Evolutionary conservation across 2,113 vertebrate genomes (phyloP).

Genomic region (Crotalus viridis): DNA sequence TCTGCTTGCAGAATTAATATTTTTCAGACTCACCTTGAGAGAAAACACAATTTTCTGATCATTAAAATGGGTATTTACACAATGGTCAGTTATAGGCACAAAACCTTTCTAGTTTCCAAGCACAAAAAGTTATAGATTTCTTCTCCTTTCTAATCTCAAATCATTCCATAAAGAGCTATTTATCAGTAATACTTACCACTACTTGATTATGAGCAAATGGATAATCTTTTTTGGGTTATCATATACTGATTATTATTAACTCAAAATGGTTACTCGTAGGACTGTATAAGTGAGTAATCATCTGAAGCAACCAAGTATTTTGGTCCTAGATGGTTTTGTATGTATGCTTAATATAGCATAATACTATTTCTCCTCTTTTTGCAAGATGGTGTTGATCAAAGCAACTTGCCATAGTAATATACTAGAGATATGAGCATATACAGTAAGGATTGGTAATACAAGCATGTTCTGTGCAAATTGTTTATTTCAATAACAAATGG

Average conservation of each 20-base stretch:
- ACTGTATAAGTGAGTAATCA: conserved; percentile 2
- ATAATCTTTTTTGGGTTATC: conserved; percentile 43
- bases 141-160: conserved; percentile 31
- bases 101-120: conserved; percentile 37
- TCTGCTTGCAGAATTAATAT: not conserved
- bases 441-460: not conserved
- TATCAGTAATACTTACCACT: conserved; percentile 21
- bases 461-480: not conserved
- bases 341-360: not conserved
- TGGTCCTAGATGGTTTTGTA: not conserved
- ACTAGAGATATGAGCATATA: not conserved
- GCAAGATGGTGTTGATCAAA: not conserved
- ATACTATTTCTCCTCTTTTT: not conserved
- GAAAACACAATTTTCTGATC: conserved; percentile 21
- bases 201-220: conserved; percentile 32
- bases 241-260: conserved; percentile 26
- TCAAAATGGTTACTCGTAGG: conserved; percentile 29
- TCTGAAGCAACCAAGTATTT: conserved; percentile 16
- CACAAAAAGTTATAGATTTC: conserved; percentile 15
- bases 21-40: conserved; percentile 7
- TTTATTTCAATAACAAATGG: not conserved
- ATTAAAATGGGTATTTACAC: conserved; percentile 26
- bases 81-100: conserved; percentile 10
- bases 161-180: conserved; percentile 16
- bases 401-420: not conserved